A percentile compares a stretch with the other conserved stretches of the same genome.
phyloP scores from a whole-genome alignment of 2,888 invertebrate species.

The Odontocolon sp. region DNA sequence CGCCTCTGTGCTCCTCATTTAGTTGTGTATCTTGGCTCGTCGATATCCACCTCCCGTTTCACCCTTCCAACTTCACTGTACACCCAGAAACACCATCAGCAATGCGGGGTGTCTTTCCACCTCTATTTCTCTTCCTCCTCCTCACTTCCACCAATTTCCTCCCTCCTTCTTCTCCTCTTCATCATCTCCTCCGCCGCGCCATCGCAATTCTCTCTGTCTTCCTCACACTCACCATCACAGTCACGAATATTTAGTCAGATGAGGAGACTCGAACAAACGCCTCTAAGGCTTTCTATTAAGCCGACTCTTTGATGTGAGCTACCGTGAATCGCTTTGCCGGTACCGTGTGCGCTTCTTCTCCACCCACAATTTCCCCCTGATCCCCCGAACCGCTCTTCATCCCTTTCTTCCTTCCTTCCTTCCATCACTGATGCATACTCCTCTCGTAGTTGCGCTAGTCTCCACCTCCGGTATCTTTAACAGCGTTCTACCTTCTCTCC shows the following conservation, averaged over 20 bases:
- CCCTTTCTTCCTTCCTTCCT: constrained; percentile 42
- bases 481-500: constrained; percentile 16
- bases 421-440: constrained; percentile 3
- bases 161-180: neutral
- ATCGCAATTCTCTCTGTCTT: constrained; percentile 14
- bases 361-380: constrained; percentile 42
- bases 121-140: constrained; percentile 29
- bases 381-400: constrained; percentile 50
- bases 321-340: constrained; percentile 75
- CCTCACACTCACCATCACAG: constrained; percentile 63
- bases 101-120: constrained; percentile 23
- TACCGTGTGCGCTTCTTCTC: constrained; percentile 63
- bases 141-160: neutral
- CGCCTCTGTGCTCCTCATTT: constrained; percentile 23
- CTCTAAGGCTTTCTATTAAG: constrained; percentile 84
- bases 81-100: constrained; percentile 34
- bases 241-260: constrained; percentile 80
- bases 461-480: constrained; percentile 46
- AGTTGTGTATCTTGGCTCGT: constrained; percentile 78
- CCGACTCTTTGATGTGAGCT: constrained; percentile 80
- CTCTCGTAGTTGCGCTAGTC: constrained; percentile 22
- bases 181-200: neutral
- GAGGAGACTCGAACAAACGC: constrained; percentile 83
- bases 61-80: constrained; percentile 22
- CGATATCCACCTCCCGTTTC: constrained; percentile 69